A percentile compares a stretch with the other conserved stretches of the same genome.
These are phyloP conservation scores for Styela plicata DNA, from an alignment of 23 tunicate genomes.

Conservation along the genomic window DNA sequence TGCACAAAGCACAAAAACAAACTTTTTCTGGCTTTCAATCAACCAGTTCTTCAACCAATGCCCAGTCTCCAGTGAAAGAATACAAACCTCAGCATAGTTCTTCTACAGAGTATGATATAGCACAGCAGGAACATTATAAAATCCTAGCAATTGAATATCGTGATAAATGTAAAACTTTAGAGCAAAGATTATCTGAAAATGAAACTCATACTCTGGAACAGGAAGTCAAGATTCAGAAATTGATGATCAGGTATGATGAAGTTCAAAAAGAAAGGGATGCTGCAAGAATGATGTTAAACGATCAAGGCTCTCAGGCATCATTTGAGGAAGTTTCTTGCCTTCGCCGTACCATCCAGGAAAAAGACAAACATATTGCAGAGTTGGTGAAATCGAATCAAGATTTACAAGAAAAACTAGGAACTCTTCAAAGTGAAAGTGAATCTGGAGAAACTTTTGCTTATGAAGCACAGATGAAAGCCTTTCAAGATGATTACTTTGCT, in stretches of 20 bases:
- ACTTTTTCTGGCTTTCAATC: background rate
- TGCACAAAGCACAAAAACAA: background rate
- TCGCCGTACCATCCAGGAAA: background rate
- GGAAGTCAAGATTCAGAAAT: background rate
- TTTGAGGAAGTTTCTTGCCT: background rate
- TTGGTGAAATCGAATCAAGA: background rate
- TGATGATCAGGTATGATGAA: background rate
- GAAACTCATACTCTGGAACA: background rate
- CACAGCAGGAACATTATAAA: background rate
- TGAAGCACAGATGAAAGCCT: slow-evolving; percentile 20
- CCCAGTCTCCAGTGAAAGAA: too few species aligned
- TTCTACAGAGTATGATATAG: background rate
- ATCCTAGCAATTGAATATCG: background rate
- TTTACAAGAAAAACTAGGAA: background rate
- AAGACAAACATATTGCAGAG: background rate
- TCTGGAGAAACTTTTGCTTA: background rate
- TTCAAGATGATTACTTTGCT: slow-evolving; percentile 26
- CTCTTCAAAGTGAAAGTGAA: background rate
- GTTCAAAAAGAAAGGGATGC: background rate
- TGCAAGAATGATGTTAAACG: background rate
- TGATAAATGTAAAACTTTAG: background rate
- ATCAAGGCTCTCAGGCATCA: background rate
- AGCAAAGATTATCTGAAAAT: background rate
- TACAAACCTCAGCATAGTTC: background rate
- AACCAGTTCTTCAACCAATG: background rate